Conservation (phyloP, 2,113 vertebrate genomes). For the Notothenia coriiceps region DNA sequence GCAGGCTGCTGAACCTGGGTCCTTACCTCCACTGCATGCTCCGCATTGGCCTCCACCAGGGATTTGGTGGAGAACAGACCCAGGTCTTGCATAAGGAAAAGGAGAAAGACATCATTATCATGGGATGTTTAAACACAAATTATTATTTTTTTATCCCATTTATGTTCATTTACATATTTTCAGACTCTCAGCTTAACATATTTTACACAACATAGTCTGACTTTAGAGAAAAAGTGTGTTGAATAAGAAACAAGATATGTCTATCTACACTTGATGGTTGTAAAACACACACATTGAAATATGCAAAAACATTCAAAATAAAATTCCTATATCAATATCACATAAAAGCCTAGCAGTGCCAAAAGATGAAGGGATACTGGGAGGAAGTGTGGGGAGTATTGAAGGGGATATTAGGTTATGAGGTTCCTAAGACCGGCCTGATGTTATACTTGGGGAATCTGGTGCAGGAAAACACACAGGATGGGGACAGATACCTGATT, state of each 20-base stretch:
- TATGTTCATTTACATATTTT: neutral
- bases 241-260: neutral
- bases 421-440: too few species aligned
- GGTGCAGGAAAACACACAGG: too few species aligned
- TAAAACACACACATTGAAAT: conserved; percentile 5
- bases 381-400: too few species aligned
- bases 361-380: too few species aligned
- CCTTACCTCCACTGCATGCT: conserved; percentile 92
- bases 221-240: neutral
- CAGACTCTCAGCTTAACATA: neutral
- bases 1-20: conserved; percentile 95
- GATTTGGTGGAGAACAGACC: conserved; percentile 95
- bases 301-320: conserved; percentile 41
- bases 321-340: neutral
- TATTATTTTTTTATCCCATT: neutral
- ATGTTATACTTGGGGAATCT: too few species aligned
- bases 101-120: neutral
- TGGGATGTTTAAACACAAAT: neutral
- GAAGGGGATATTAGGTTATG: too few species aligned
- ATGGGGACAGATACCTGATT: too few species aligned
- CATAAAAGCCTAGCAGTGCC: neutral
- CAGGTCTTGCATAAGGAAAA: conserved; percentile 81
- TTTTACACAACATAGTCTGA: neutral
- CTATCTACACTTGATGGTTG: neutral
- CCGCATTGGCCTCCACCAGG: conserved; percentile 90